Conservation (phyloP, 64 coral and sea anemone genomes). For the Catalaphyllia jardinei region DNA sequence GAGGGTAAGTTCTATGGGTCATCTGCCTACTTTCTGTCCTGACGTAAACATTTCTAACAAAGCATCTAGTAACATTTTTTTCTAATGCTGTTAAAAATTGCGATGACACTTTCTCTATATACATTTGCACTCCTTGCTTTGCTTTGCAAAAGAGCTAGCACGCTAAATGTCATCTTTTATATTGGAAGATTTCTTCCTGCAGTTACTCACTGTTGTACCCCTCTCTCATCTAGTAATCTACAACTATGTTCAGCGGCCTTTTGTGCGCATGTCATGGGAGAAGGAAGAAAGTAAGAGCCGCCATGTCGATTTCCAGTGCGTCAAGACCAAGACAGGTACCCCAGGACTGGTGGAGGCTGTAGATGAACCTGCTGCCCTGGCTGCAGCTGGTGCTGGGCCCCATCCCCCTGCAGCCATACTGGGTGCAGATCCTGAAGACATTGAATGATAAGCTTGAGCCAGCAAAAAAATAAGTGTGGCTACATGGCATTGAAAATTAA, state of each 20-base stretch:
- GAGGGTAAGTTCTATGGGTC: conserved; percentile 58
- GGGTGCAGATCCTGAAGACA: conserved; percentile 94
- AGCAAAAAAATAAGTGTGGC: background rate
- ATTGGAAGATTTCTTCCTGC: too few relatives aligned
- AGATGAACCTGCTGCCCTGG: conserved; percentile 94
- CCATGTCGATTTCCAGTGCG: conserved; percentile 99
- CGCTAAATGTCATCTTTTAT: too few relatives aligned
- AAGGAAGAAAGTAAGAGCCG: conserved; percentile 98
- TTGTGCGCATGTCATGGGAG: conserved; percentile 99
- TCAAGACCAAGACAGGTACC: conserved; percentile 92
- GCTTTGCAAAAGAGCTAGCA: too few relatives aligned
- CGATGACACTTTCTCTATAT: too few relatives aligned
- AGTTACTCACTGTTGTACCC: background rate
- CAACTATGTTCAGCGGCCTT: conserved; percentile 98
- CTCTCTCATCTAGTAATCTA: conserved; percentile 77
- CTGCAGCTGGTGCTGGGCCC: conserved; percentile 79
- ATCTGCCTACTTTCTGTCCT: too few relatives aligned
- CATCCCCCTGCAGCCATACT: conserved; percentile 87
- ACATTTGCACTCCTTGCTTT: too few relatives aligned
- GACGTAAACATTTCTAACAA: too few relatives aligned
- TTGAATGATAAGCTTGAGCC: conserved; percentile 49
- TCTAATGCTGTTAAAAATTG: too few relatives aligned
- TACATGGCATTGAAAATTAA: background rate
- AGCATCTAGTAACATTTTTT: too few relatives aligned
- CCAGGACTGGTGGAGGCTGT: conserved; percentile 91